Evolutionary conservation across 2,797 vertebrate species (phyloP), one percentile per base, ranked within the genome.

Genomic region (Geotrypetes seraphini): DNA sequence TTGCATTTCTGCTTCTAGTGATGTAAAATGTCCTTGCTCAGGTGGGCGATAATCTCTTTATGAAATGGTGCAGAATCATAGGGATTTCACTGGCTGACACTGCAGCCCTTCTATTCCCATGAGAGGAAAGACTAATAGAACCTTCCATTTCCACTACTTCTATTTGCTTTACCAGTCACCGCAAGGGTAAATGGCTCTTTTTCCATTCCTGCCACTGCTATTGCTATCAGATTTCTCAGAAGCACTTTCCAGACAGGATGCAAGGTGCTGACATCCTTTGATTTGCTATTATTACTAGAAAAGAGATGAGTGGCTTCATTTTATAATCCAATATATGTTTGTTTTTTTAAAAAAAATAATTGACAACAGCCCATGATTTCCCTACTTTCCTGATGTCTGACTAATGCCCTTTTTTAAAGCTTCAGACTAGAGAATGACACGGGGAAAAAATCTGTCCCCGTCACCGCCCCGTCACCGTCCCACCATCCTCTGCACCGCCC

Each of bases 311-410:
- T 43, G 21, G 27, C 25, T 25, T 38, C 22, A 30, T 32, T 20
- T 22, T 21, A 12, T 37, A 30, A 43, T 50, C 34, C 50, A 20
- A 38, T 34, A 43, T 38, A 22, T 20, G 20, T 43, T 16, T 30
- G 27, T n/a, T n/a, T n/a, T n/a, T 38, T 43, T 43, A n/a, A n/a
- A n/a, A n/a, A n/a, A 43, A 33, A 43, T 39, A 33, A 44, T 38
- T 31, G 30, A 50, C n/a, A 31, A 10, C 13, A 15, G 30, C 25
- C 34, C 33, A 43, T 43, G 29, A 31, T 17, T 38, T 30, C 33
- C 29, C 31, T 31, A 14, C 34, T 11, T 30, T 33, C 23, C 24
- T 30, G 16, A 30, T 49, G 33, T 4, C 12, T 37, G 25, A 49
- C 30, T 16, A 22, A 28, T 13, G 33, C 23, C 28, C n/a, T n/a